Base-by-base conservation (phyloP, 2,888 invertebrate genomes). In the Andrena bicolor region DNA sequence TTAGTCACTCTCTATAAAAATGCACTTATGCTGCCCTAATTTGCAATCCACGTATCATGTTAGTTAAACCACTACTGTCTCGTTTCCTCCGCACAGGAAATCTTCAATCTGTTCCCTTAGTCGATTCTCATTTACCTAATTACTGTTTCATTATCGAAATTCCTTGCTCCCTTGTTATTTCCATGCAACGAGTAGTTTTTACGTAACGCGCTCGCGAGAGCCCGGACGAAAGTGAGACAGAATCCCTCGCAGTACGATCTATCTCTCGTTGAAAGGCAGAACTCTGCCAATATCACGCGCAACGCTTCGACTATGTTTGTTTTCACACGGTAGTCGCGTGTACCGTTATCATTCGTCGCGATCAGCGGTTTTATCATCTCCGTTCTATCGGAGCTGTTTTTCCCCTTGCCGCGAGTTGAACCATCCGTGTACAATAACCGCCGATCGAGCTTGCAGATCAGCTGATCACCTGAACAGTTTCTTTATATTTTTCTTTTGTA, bases 291-390 rank as follows among this genome's bases (percentile, higher is more conserved):
- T 51, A 61, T 53, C 30, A 23, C 13, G 28, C 60, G 32, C 60
- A 48, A n/a, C 23, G 35, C 49, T 28, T 28, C 28, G 32, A 4
- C n/a, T 13, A 4, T 72, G 49, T 75, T 82, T 26, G 49, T 70
- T 82, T 76, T 75, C 66, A 49, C 75, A 71, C 70, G 60, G 58
- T 82, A 71, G 30, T 56, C 49, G 65, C 35, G 23, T 71, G 60
- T 70, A 81, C 81, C 60, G 83, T 83, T 83, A 75, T 86, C 76
- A 35, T 49, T 10, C 32, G 51, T 63, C 20, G 30, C 49, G 61
- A 83, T 84, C 80, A 41, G 51, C 53, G 41, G 41, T 35, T 68
- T 85, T 72, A 83, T 86, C 79, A n/a, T 71, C 30, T 53, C 13
- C 26, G 28, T 5, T 65, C 2, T 70, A 68, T 75, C 49, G n/a